Conservation (phyloP, 2,797 vertebrate genomes). For the Helicolenus hilgendorfi region DNA sequence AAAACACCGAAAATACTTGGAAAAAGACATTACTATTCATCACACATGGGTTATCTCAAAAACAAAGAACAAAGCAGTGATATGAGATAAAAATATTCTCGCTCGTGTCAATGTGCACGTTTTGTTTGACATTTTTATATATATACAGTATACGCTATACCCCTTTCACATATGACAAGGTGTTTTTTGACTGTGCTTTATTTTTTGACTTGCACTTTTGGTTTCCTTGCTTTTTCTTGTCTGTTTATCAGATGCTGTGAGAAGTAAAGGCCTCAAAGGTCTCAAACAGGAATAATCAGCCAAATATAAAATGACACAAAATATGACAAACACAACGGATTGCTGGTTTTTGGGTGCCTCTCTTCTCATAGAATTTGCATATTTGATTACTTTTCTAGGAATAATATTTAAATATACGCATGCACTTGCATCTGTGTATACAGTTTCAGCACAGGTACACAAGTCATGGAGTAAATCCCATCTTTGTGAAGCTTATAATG, state of each 20-base stretch:
- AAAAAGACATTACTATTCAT: constrained; percentile 24
- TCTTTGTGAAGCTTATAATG: neutral
- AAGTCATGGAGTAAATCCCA: neutral
- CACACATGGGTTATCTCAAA: constrained; percentile 18
- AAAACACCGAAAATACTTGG: constrained; percentile 21
- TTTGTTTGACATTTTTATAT: constrained; percentile 23
- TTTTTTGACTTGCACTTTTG: neutral
- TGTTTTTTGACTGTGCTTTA: constrained; percentile 8
- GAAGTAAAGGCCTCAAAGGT: constrained; percentile 4
- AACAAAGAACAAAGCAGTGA: constrained; percentile 31
- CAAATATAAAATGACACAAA: neutral
- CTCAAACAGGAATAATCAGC: neutral
- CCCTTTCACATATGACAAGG: constrained; percentile 16
- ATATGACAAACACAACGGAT: neutral
- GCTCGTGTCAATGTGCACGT: neutral
- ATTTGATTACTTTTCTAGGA: neutral
- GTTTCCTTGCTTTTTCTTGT: constrained; percentile 7
- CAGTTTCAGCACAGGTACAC: neutral
- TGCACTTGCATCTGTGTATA: neutral
- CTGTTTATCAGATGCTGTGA: neutral
- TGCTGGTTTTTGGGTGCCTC: neutral
- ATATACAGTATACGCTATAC: neutral
- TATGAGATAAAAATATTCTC: constrained; percentile 18
- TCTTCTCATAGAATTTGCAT: neutral
- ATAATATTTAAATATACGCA: neutral